Evolutionary conservation across 1,140 invertebrate species (phyloP), one percentile per base, ranked within the genome.

Genomic region (Teleopsis dalmanni): DNA sequence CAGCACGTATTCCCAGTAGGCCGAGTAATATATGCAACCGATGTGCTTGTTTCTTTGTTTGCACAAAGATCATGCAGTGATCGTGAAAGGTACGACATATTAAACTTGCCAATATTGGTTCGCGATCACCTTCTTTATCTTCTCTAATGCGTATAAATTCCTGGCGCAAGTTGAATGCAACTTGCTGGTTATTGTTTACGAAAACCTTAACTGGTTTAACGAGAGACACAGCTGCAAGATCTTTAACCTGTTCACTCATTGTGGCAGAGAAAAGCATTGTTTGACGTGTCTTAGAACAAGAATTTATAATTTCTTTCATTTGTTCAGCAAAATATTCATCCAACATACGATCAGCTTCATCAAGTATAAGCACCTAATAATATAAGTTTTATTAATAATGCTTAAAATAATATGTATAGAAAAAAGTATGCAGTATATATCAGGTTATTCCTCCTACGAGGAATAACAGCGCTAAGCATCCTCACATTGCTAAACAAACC

Each of bases 261-360:
- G 96, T 99, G 11, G 96, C 96, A 2, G 95, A 98, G 73, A 98
- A 98, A 16, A 99, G 72, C 78, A 99, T 88, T 0, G 94, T 98
- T 72, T 98, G 95, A n/a, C 94, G 76, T n/a, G 84, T 93, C 33
- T 82, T 78, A 3, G 90, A 80, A 72, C 95, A 98, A 54, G 94
- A 85, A 26, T 83, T 82, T 27, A 94, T 83, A 57, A 98, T 91
- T 73, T 97, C 92, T 62, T 95, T 96, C 89, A 98, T 94, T 72
- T 99, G 95, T 56, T 97, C 91, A 1, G 91, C 88, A 75, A 99
- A 99, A 70, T 92, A 92, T 70, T 98, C 95, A 73, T 99, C 95
- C 57, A 99, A 74, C 91, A 99, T 98, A 57, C 93, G 60, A 53
- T 71, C 69, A 10, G 69, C 68, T 46, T 71, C 69, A 47, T 71